A percentile compares a stretch with the other conserved stretches of the same genome.
These are phyloP conservation scores for Chloroclystis v-ata DNA, from an alignment of 2,888 invertebrate genomes.

Conservation along the genomic window DNA sequence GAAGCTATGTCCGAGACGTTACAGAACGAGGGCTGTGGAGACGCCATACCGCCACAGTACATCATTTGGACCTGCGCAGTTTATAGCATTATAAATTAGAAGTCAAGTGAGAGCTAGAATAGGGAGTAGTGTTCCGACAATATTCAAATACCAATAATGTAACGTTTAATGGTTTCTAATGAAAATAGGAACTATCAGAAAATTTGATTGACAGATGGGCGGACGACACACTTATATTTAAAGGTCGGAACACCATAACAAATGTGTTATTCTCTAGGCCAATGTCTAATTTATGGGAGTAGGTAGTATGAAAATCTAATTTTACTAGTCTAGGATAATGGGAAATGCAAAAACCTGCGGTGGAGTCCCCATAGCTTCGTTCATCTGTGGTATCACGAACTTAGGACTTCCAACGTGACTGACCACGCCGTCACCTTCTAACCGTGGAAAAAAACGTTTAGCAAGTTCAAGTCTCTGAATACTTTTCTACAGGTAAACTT, in stretches of 20 bases:
- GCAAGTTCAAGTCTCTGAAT: not conserved
- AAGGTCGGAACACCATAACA: no score
- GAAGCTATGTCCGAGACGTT: conserved; percentile 69
- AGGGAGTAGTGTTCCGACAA: no score
- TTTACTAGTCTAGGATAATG: conserved; percentile 1
- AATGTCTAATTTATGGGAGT: no score
- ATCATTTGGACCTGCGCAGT: conserved; percentile 65
- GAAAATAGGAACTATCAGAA: no score
- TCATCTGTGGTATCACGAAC: conserved; percentile 60
- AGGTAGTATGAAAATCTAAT: no score
- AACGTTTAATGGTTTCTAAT: no score
- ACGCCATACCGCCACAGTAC: conserved; percentile 69
- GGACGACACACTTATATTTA: no score
- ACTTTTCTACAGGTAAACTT: not conserved
- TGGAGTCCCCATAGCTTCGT: conserved; percentile 53
- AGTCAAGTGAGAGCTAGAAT: no score
- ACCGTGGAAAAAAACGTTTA: conserved; percentile 14
- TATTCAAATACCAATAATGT: no score
- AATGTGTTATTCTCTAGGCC: no score
- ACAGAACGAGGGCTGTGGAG: conserved; percentile 71
- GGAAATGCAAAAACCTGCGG: conserved; percentile 43
- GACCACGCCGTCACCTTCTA: conserved; percentile 68
- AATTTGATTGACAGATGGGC: no score
- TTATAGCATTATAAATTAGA: not conserved
- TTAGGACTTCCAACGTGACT: conserved; percentile 60